Conservation (phyloP, 2,113 vertebrate species). For the Takifugu bimaculatus region DNA sequence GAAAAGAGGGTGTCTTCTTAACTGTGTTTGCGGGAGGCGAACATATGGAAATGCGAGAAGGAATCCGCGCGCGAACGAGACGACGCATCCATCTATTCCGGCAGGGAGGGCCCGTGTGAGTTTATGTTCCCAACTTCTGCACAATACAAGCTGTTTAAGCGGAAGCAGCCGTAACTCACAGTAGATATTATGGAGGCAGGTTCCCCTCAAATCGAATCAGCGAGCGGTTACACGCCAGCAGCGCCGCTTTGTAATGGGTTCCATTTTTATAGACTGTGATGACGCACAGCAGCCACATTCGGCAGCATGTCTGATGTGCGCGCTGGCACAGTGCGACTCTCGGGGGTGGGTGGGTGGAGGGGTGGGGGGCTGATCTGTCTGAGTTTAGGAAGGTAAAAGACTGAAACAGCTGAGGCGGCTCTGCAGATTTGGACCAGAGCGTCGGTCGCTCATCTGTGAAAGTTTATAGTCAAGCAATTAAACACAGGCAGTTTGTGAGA, state of each 20-base stretch:
- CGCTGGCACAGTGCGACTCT: constrained; percentile 34
- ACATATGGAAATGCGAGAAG: neutral
- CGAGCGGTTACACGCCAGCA: constrained; percentile 28
- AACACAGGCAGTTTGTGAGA: constrained; percentile 13
- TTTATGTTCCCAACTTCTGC: constrained; percentile 1
- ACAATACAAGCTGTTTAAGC: constrained; percentile 9
- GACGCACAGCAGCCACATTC: constrained; percentile 26
- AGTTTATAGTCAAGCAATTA: constrained; percentile 28
- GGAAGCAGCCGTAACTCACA: constrained; percentile 1
- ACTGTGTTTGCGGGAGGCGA: too few species aligned
- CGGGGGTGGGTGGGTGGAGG: constrained; percentile 26
- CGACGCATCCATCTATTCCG: constrained; percentile 5
- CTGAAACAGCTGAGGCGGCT: constrained; percentile 40
- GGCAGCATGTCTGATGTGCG: constrained; percentile 18
- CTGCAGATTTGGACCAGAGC: constrained; percentile 27
- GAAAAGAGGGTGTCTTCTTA: too few species aligned
- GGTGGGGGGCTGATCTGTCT: constrained; percentile 25
- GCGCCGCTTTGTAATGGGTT: constrained; percentile 26
- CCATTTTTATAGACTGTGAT: constrained; percentile 30
- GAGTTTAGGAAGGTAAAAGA: constrained; percentile 33
- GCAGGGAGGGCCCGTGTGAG: neutral
- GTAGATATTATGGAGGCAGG: constrained; percentile 19
- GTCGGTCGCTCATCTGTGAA: constrained; percentile 37
- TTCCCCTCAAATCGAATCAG: constrained; percentile 30
- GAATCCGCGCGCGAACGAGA: constrained; percentile 6